A percentile compares a stretch with the other conserved stretches of the same genome.
These are phyloP conservation scores for Heteromyza rotundicornis DNA, from an alignment of 2,888 invertebrate species.

Conservation along the genomic window DNA sequence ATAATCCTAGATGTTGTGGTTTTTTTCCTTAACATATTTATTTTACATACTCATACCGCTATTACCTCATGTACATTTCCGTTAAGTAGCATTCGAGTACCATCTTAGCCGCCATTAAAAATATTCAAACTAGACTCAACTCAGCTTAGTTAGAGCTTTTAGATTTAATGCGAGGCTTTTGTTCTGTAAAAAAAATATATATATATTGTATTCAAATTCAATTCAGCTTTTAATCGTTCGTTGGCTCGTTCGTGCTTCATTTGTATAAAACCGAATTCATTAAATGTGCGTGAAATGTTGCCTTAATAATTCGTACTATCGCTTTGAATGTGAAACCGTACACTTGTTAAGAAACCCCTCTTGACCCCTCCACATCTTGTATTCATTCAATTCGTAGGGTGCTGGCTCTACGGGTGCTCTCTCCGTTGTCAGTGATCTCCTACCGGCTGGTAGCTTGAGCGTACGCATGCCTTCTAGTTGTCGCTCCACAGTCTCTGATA, in stretches of 20 bases:
- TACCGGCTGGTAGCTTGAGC: conserved; percentile 70
- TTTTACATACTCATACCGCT: not conserved
- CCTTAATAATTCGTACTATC: conserved; percentile 32
- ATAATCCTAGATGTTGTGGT: too few species aligned
- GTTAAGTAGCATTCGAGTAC: too few species aligned
- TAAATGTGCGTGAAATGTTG: conserved; percentile 10
- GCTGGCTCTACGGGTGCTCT: conserved; percentile 70
- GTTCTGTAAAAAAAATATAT: too few species aligned
- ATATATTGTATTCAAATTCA: too few species aligned
- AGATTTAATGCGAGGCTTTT: too few species aligned
- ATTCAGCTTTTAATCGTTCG: too few species aligned
- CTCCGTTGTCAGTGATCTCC: conserved; percentile 62
- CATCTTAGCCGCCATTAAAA: not conserved
- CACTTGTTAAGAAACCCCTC: conserved; percentile 9
- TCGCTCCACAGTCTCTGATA: conserved; percentile 92
- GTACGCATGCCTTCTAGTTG: conserved; percentile 72
- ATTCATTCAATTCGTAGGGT: conserved; percentile 63
- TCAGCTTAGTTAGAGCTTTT: too few species aligned
- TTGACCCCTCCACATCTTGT: conserved; percentile 32
- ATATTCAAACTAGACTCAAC: not conserved
- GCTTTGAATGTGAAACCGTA: conserved; percentile 21
- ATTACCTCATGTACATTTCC: not conserved
- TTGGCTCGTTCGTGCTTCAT: too few species aligned
- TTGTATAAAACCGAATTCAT: too few species aligned
- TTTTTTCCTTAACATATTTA: too few species aligned